A percentile compares a stretch with the other conserved stretches of the same genome.
These are phyloP conservation scores for Zaprionus camerounensis DNA, from an alignment of 1,140 invertebrate genomes.

Conservation along the genomic window DNA sequence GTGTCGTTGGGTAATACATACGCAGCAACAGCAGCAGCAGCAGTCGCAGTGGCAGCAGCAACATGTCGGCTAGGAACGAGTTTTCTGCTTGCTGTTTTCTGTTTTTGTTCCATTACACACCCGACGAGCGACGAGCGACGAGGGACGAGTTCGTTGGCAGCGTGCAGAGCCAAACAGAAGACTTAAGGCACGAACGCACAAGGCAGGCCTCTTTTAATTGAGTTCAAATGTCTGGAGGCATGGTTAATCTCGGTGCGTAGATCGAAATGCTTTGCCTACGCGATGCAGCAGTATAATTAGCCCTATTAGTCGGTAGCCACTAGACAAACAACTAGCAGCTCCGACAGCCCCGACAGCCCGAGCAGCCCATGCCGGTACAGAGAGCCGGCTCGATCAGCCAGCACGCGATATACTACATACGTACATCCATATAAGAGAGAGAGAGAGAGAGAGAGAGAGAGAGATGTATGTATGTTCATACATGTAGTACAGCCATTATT, in stretches of 20 bases:
- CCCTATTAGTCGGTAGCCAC: constrained; percentile 44
- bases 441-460: too few species aligned
- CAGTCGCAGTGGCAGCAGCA: background rate
- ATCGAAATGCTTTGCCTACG: constrained; percentile 39
- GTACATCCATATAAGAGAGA: background rate
- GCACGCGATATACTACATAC: background rate
- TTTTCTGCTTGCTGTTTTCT: constrained; percentile 16
- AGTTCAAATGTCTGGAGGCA: constrained; percentile 52
- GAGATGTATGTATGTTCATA: background rate
- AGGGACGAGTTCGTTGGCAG: background rate
- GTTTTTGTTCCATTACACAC: constrained; percentile 32
- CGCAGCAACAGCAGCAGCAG: background rate
- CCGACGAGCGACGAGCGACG: background rate
- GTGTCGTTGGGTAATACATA: constrained; percentile 56
- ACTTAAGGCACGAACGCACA: constrained; percentile 57
- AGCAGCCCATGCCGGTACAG: constrained; percentile 3
- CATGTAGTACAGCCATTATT: background rate
- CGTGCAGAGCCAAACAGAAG: constrained; percentile 55
- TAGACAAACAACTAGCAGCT: constrained; percentile 14
- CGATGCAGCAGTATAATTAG: constrained; percentile 67
- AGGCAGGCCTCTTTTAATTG: constrained; percentile 54
- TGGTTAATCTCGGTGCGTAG: constrained; percentile 52
- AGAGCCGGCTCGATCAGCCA: constrained; percentile 7
- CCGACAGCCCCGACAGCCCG: background rate
- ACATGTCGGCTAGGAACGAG: constrained; percentile 38